Base-by-base conservation (phyloP, 2,888 invertebrate genomes). In the Glaucopsyche alexis region DNA sequence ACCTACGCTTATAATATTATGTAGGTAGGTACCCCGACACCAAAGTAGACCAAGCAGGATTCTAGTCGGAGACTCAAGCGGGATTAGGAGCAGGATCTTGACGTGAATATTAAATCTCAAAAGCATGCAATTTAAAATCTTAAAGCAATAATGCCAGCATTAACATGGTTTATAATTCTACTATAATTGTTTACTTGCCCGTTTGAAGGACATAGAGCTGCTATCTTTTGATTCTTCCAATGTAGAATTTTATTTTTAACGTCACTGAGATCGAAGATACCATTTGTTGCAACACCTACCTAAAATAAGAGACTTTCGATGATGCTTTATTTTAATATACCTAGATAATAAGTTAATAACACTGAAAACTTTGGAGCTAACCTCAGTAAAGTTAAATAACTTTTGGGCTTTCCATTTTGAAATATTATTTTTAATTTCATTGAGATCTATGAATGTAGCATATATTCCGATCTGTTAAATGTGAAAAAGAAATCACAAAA, bases 181-280 rank as follows among this genome's bases (percentile, higher is more conserved):
- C 8, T 42, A 42, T 2, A 40, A 74, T n/a, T 29, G 38, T 72
- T 19, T 40, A 78, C 83, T 82, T 84, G 89, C 93, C 89, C 90
- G 76, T 92, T 91, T 14, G 90, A 84, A 55, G 93, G 92, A 83
- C 93, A 93, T 16, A 91, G 75, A 16, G 88, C 82, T 2, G 87
- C 79, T n/a, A 93, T 77, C 79, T 93, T 93, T 80, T 93, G 90
- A 7, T 85, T 84, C 85, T 93, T 92, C 93, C 93, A 93, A 82
- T 93, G 92, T 40, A 92, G 75, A 77, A 93, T 82, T 86, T 93
- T 93, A 77, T 91, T 93, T 83, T 93, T 93, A 1, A 93, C 89
- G 73, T 91, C 90, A 77, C 83, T 86, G 67, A 93, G 84, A 79
- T 93, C 93, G 79, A 93, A 91, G 45, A 90, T 85, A 42, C 91